Base-by-base conservation (phyloP, 1,140 invertebrate genomes). In the Drosophila dunni region DNA sequence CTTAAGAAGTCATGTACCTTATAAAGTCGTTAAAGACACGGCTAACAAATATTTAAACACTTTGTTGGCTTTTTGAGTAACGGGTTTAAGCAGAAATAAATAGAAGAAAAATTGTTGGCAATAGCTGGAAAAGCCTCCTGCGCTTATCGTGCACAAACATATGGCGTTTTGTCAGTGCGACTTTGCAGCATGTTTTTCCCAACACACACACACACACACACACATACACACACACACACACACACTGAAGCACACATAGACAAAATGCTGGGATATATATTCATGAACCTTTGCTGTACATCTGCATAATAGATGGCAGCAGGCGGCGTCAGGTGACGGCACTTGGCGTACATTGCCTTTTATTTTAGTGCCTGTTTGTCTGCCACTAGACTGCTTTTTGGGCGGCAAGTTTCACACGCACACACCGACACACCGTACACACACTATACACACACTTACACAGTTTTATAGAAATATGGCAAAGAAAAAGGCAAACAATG, bases 221-320 rank as follows among this genome's bases (percentile, higher is more conserved):
- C 20, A 64, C 42, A 65, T 48, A 46, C 20, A 36, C 34, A 51
- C 63, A 54, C 51, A 36, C 9, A 33, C 42, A 46, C 13, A 29
- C 38, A 51, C 63, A 54, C 51, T 33, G 8, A 33, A 36, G 42
- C 45, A 48, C 45, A 57, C 45, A 40, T 57, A 45, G 83, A 86
- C 79, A 88, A 88, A 88, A 78, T 74, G 71, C 65, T 88, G 76
- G 78, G 70, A 83, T 83, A 83, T 83, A 88, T 88, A 88, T 88
- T 88, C 83, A 88, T 88, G 83, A 88, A 88, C 83, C 83, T 29
- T 29, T 84, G 83, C 64, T 71, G 84, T 88, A 89, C 84, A 88
- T 88, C 83, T 89, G 83, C 83, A 88, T 88, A 89, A 88, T 88
- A 75, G 76, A 88, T 78, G 80, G 80, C 74, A 88, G 82, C 76